phyloP scores from a whole-genome alignment of 2,888 invertebrate species.

The Cheilosia vernalis region DNA sequence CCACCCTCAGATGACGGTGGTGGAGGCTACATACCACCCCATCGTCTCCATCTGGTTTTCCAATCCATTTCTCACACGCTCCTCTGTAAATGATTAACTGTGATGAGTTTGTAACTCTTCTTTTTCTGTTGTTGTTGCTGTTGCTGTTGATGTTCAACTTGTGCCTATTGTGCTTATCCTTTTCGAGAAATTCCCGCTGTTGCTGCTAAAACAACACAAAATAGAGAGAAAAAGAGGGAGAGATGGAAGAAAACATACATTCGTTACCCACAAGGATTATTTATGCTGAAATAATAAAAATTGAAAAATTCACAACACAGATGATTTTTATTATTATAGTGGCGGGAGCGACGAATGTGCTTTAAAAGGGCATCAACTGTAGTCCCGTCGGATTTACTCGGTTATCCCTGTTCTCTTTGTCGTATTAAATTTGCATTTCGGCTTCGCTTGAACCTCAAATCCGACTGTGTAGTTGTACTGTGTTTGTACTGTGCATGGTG shows the following conservation, averaged over 20 bases:
- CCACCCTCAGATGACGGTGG: slow-evolving; percentile 72
- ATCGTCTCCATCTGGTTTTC: slow-evolving; percentile 77
- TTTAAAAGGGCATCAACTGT: slow-evolving; percentile 4
- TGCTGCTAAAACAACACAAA: slow-evolving; percentile 53
- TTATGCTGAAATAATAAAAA: slow-evolving; percentile 27
- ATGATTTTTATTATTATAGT: background rate
- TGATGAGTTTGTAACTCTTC: slow-evolving; percentile 13
- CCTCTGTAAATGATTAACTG: slow-evolving; percentile 19
- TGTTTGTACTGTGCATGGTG: too few relatives aligned
- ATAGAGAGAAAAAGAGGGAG: slow-evolving; percentile 20
- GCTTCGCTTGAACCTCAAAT: slow-evolving; percentile 30
- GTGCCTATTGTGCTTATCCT: slow-evolving; percentile 12
- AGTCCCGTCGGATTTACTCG: background rate
- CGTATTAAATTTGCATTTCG: slow-evolving; percentile 55
- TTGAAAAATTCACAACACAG: slow-evolving; percentile 27
- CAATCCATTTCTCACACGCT: slow-evolving; percentile 76
- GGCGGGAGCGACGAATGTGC: slow-evolving; percentile 58
- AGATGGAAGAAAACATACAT: slow-evolving; percentile 36
- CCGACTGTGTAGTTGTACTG: slow-evolving; percentile 22
- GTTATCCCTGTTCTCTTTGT: slow-evolving; percentile 26
- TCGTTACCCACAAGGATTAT: slow-evolving; percentile 48
- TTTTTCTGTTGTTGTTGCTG: background rate
- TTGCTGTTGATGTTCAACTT: slow-evolving; percentile 57
- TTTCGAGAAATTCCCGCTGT: slow-evolving; percentile 33
- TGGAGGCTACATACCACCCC: slow-evolving; percentile 77